phyloP scores from a whole-genome alignment of 2,888 invertebrate genomes.

The Perdita meconis region DNA sequence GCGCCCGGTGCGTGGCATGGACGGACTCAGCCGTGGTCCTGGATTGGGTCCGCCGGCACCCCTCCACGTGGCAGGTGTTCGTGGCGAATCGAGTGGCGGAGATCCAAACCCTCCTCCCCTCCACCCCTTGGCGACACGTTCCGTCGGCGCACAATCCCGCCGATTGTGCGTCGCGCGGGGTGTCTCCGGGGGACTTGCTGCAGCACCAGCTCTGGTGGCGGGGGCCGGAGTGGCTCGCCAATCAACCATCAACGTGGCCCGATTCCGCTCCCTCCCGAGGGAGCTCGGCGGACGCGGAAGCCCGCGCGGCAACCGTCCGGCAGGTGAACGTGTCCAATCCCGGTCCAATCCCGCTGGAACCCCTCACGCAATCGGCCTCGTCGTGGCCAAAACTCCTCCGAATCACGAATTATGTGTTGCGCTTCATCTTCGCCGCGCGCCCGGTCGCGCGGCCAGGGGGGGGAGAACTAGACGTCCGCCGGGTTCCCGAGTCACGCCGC shows the following conservation, averaged over 20 bases:
- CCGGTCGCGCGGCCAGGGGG: too few species aligned
- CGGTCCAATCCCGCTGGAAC: not conserved
- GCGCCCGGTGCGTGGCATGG: too few species aligned
- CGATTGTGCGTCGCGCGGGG: not conserved
- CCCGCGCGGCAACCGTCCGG: not conserved
- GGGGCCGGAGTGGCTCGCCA: not conserved
- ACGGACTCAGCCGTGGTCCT: too few species aligned
- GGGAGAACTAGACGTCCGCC: not conserved
- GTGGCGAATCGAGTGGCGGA: constrained; percentile 22
- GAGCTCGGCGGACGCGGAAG: not conserved
- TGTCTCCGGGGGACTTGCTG: too few species aligned
- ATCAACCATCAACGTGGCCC: not conserved
- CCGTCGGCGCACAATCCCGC: too few species aligned
- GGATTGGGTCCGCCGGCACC: too few species aligned
- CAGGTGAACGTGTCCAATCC: not conserved
- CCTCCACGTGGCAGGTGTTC: constrained; percentile 11
- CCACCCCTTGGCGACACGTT: not conserved
- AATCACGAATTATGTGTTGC: too few species aligned
- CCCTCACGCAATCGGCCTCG: not conserved
- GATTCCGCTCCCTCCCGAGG: not conserved
- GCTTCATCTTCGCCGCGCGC: too few species aligned
- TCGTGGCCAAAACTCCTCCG: not conserved
- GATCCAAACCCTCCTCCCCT: not conserved
- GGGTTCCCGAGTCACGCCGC: too few species aligned
- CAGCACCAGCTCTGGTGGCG: not conserved